Evolutionary conservation across 2,797 vertebrate genomes (phyloP).

Genomic region (Hypotaenidia philippensis): DNA sequence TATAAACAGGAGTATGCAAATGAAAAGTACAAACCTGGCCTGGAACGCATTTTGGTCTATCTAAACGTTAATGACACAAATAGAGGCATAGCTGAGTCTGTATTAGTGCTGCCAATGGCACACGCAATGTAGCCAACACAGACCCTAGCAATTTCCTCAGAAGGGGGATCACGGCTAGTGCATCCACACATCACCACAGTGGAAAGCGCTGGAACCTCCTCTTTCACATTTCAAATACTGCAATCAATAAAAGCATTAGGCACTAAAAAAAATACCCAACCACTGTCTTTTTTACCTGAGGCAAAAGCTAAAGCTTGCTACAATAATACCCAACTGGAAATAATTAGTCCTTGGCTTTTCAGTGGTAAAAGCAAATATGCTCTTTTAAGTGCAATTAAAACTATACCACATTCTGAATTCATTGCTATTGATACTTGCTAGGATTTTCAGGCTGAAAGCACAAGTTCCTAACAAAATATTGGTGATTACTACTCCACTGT

Average conservation of each 20-base stretch:
- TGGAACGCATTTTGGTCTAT: background rate
- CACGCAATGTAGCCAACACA: background rate
- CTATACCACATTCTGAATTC: slow-evolving; percentile 51
- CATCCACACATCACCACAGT: slow-evolving; percentile 48
- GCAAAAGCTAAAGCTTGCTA: slow-evolving; percentile 74
- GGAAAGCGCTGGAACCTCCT: slow-evolving; percentile 64
- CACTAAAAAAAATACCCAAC: slow-evolving; percentile 65
- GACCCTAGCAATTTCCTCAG: slow-evolving; percentile 49
- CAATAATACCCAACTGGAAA: slow-evolving; percentile 75
- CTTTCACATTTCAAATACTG: slow-evolving; percentile 53
- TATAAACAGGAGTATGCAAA: background rate
- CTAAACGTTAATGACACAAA: background rate
- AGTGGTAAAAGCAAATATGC: slow-evolving; percentile 78
- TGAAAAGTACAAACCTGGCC: background rate
- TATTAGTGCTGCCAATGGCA: background rate
- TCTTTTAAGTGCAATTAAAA: slow-evolving; percentile 76
- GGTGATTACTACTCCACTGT: slow-evolving; percentile 61
- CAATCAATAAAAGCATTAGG: slow-evolving; percentile 67
- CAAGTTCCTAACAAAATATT: slow-evolving; percentile 69
- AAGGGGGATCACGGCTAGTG: slow-evolving; percentile 54
- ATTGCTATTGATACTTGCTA: slow-evolving; percentile 51
- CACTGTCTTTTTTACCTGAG: slow-evolving; percentile 67
- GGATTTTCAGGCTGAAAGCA: slow-evolving; percentile 72
- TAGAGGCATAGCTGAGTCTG: background rate
- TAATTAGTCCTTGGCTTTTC: slow-evolving; percentile 77